Evolutionary conservation across 1,140 invertebrate species (phyloP), one percentile per base, ranked within the genome.

Genomic region (Teleopsis dalmanni): DNA sequence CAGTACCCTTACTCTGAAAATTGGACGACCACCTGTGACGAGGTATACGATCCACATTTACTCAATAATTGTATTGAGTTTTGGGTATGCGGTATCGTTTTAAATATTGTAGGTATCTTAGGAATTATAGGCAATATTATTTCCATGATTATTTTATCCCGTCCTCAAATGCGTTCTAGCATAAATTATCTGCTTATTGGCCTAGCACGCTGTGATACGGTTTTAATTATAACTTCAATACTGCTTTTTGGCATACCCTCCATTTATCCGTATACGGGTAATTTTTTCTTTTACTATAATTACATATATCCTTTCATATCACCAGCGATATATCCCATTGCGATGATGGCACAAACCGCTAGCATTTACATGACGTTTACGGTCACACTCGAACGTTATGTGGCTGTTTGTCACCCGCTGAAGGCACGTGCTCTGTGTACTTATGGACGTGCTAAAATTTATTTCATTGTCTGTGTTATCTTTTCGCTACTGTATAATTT

Each of bases 341-440:
- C 87, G 1, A 80, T 90, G 58, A 87, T 87, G 6, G 87, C 90
- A 13, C 93, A 91, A 69, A 95, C 92, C 31, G 91, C 90, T 23
- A 93, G 91, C 14, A 90, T 95, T 36, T 98, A 96, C 75, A 78
- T 96, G 53, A 97, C 95, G 1, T 80, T 98, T 37, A 91, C 90
- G 2, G 95, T 98, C 31, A 97, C 95, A 0, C 78, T 96, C 55
- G 95, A 98, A 72, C 78, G 95, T 37, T 98, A 93, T 74, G 88
- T 98, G 33, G 95, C 94, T 1, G 95, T 98, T 0, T 97, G 94
- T 65, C 90, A 95, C 72, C 94, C 93, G 1, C 74, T 97, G 8
- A 79, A 81, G 51, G 91, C 92, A 1, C 78, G 89, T 36, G 86
- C 85, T 0, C 78, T 95, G 38, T 97, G 93, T 72, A 97, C 92